Base-by-base conservation (phyloP, 92 coral and sea anemone species). In the Galaxea fascicularis region DNA sequence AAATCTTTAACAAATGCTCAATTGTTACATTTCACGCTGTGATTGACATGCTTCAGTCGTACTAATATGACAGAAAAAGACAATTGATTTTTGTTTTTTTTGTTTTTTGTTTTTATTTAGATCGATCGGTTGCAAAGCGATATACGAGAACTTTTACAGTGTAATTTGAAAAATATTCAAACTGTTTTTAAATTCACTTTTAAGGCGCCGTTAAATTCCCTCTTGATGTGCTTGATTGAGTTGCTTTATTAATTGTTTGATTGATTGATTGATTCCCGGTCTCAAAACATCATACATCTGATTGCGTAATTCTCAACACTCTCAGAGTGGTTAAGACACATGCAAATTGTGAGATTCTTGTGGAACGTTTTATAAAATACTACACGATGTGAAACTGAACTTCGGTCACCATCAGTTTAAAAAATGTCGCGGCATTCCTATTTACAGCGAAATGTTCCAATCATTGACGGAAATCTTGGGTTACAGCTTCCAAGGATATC, bases 401-500 rank as follows among this genome's bases (percentile, higher is more conserved):
- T 25, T 41, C 21, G 8, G 73, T 25, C 51, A 27, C n/a, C 73
- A 67, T 30, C 51, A 41, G 51, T 60, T 60, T 60, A 60, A 60
- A 60, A 60, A 60, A 67, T 67, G 73, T 73, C 44, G 78, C 65
- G 78, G 78, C 64, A 18, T 73, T n/a, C 78, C 0, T 73, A 26
- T 49, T 11, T 52, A 52, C 22, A 73, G 63, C 65, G 47, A 73
- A 49, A 39, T 52, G 44, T 51, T 5, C 78, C 78, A 49, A 16
- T 73, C 78, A 52, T 73, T 0, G 78, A 73, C 64, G 78, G n/a
- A 26, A 73, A 26, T 15, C 78, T 73, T 12, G 78, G 78, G 45
- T 52, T 49, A 52, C 39, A 4, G 65, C 24, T 52, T 52, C 78
- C 65, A 73, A 49, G 64, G 45, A 73, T 73, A 73, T 49, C 78